phyloP scores from a whole-genome alignment of 2,113 vertebrate species.

The Columba livia region DNA sequence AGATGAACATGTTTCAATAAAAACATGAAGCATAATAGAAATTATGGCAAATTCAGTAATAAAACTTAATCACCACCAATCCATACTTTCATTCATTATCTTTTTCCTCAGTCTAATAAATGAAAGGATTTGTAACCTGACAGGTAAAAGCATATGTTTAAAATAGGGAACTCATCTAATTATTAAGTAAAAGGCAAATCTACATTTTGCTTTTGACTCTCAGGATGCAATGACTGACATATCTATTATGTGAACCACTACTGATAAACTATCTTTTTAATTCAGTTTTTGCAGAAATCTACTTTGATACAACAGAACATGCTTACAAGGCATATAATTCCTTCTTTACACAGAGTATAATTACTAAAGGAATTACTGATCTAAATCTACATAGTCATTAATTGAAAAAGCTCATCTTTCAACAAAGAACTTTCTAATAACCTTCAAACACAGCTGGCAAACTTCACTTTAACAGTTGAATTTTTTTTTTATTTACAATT shows the following conservation, averaged over 20 bases:
- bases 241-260: constrained; percentile 9
- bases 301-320: constrained; percentile 50
- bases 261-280: constrained; percentile 46
- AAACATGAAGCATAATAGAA: not conserved
- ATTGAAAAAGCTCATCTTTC: constrained; percentile 56
- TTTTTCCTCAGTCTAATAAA: not conserved
- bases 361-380: constrained; percentile 63
- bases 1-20: not conserved
- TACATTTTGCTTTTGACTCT: not conserved
- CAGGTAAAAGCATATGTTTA: not conserved
- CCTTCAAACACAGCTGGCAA: constrained; percentile 47
- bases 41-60: not conserved
- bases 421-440: constrained; percentile 53
- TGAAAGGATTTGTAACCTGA: not conserved
- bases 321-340: constrained; percentile 61
- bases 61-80: not conserved
- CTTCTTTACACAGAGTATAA: constrained; percentile 58
- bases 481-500: constrained; percentile 19
- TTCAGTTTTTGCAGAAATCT: constrained; percentile 44
- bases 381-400: constrained; percentile 58
- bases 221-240: constrained; percentile 19
- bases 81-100: not conserved
- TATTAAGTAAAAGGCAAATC: constrained; percentile 7
- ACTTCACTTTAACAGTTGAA: not conserved
- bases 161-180: not conserved